phyloP scores from a whole-genome alignment of 2,113 vertebrate genomes.

The Ptychochromis oligacanthus region DNA sequence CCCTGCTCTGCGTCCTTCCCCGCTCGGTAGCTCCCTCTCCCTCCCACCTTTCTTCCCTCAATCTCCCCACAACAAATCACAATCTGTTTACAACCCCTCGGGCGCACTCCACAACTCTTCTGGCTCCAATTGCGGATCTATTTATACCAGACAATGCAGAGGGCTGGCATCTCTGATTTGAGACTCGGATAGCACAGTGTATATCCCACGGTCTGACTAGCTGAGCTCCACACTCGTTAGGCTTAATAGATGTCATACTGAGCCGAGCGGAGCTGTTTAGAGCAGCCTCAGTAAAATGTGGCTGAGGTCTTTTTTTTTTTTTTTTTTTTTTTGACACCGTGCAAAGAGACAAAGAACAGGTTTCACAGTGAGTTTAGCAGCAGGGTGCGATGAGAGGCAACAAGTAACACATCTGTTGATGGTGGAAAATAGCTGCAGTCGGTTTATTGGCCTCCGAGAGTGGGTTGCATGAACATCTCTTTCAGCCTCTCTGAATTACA shows the following conservation, averaged over 20 bases:
- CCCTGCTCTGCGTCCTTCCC: slow-evolving; percentile 13
- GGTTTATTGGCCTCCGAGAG: slow-evolving; percentile 38
- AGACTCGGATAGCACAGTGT: slow-evolving; percentile 31
- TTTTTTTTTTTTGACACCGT: neutral
- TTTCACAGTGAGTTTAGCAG: slow-evolving; percentile 45
- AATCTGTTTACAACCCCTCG: slow-evolving; percentile 72
- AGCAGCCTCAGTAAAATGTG: slow-evolving; percentile 3
- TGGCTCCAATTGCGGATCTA: slow-evolving; percentile 71
- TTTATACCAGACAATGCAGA: slow-evolving; percentile 73
- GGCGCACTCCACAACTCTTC: slow-evolving; percentile 67
- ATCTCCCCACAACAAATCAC: slow-evolving; percentile 68
- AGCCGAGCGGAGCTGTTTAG: slow-evolving; percentile 18
- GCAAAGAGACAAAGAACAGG: slow-evolving; percentile 26
- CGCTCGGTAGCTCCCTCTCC: slow-evolving; percentile 10
- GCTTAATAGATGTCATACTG: slow-evolving; percentile 61
- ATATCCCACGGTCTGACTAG: slow-evolving; percentile 54
- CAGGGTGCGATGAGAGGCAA: slow-evolving; percentile 36
- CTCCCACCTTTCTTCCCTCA: slow-evolving; percentile 45
- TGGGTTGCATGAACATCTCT: neutral
- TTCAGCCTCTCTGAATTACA: neutral
- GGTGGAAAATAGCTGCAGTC: slow-evolving; percentile 8
- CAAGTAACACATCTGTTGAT: slow-evolving; percentile 66
- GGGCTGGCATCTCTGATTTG: slow-evolving; percentile 61
- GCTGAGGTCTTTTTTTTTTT: neutral
- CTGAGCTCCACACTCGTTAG: slow-evolving; percentile 56